phyloP scores from a whole-genome alignment of 2,113 vertebrate genomes.

The Seriola aureovittata region DNA sequence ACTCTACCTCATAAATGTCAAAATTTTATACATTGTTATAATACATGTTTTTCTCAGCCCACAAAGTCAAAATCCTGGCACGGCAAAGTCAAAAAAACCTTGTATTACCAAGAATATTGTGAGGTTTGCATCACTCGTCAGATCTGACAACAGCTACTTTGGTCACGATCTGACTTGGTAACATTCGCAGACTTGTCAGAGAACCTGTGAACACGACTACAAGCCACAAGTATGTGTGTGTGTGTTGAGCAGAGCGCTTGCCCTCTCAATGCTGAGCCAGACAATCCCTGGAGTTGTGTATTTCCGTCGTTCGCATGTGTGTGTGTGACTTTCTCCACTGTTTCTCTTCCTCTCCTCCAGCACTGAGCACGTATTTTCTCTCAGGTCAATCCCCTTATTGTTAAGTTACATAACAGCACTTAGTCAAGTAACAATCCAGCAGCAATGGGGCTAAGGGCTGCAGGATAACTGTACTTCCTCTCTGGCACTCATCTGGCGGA shows the following conservation, averaged over 20 bases:
- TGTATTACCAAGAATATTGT: conserved; percentile 13
- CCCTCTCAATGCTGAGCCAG: conserved; percentile 8
- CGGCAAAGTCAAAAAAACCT: neutral
- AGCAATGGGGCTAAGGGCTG: conserved; percentile 34
- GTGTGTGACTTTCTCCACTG: conserved; percentile 48
- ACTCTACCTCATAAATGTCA: neutral
- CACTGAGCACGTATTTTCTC: conserved; percentile 55
- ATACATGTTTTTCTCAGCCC: neutral
- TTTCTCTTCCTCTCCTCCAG: conserved; percentile 45
- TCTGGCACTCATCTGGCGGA: conserved; percentile 51
- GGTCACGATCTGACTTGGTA: conserved; percentile 37
- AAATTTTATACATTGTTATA: neutral
- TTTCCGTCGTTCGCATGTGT: conserved; percentile 17
- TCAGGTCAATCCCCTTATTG: conserved; percentile 68
- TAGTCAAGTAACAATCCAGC: conserved; percentile 64
- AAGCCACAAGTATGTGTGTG: conserved; percentile 21
- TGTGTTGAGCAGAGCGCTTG: conserved; percentile 10
- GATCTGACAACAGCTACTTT: conserved; percentile 28
- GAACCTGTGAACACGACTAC: conserved; percentile 48
- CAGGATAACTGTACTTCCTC: conserved; percentile 67
- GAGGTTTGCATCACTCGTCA: conserved; percentile 32
- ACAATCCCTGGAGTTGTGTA: conserved; percentile 46
- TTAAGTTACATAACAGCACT: conserved; percentile 73
- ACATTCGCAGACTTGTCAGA: conserved; percentile 44
- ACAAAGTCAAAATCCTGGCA: neutral